These are phyloP conservation scores for Archips crataeganus DNA, from an alignment of 2,888 invertebrate species.

Conservation along the genomic window DNA sequence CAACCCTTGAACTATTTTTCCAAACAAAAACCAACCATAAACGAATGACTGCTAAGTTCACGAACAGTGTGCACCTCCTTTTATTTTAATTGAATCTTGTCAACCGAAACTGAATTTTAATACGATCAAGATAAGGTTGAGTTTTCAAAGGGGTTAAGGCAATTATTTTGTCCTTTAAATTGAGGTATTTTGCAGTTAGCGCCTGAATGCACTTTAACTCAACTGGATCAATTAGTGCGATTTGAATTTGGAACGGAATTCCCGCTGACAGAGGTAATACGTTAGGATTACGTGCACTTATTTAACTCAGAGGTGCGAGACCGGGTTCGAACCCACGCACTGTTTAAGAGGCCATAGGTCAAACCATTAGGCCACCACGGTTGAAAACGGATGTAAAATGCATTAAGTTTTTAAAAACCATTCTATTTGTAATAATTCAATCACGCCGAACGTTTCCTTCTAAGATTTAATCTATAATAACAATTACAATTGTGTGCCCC, in stretches of 20 bases:
- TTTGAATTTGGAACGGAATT: constrained; percentile 18
- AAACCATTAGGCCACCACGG: too few species aligned
- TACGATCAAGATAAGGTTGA: neutral
- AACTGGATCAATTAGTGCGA: constrained; percentile 8
- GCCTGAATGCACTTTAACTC: constrained; percentile 14
- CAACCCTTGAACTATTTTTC: neutral
- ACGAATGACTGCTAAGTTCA: neutral
- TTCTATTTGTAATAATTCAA: constrained; percentile 31
- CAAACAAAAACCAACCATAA: constrained; percentile 12
- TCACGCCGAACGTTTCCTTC: constrained; percentile 30
- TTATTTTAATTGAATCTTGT: neutral
- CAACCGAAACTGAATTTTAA: constrained; percentile 1
- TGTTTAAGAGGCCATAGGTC: too few species aligned
- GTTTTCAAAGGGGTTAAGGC: neutral
- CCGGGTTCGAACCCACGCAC: too few species aligned
- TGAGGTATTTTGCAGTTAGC: constrained; percentile 10
- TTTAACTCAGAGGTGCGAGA: too few species aligned
- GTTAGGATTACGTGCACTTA: neutral
- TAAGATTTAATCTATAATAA: constrained; percentile 39
- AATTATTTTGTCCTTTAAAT: constrained; percentile 15
- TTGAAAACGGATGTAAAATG: constrained; percentile 11
- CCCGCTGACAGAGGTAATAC: neutral
- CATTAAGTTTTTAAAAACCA: constrained; percentile 9
- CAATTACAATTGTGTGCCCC: constrained; percentile 18
- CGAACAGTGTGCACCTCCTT: neutral